Evolutionary conservation across 2,113 vertebrate genomes (phyloP).

Genomic region (Microcebus tavaratra): DNA sequence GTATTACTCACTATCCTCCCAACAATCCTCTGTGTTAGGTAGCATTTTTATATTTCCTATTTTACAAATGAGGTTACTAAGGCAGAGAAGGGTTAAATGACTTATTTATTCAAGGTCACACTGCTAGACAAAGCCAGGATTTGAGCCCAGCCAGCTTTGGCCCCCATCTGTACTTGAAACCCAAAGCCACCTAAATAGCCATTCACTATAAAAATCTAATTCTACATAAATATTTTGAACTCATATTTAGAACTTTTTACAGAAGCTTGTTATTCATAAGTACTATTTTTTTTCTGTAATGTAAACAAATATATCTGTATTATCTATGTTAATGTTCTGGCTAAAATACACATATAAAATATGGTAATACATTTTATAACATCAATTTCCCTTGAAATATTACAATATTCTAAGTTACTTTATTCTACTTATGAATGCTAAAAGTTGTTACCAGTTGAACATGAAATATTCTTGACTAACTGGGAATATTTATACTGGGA

Average conservation of each 20-base stretch:
- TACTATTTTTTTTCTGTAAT: constrained; percentile 35
- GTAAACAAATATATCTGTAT: constrained; percentile 32
- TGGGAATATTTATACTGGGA: not conserved
- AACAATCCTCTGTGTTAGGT: not conserved
- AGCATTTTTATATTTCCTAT: constrained; percentile 2
- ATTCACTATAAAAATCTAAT: constrained; percentile 4
- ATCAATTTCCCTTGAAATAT: not conserved
- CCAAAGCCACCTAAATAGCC: not conserved
- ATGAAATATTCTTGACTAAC: not conserved
- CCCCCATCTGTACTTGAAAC: not conserved
- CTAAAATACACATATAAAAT: not conserved
- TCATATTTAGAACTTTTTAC: constrained; percentile 14
- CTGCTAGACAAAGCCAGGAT: not conserved
- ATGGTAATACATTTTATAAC: not conserved
- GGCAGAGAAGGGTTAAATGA: not conserved
- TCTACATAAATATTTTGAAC: constrained; percentile 9
- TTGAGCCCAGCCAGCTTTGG: not conserved
- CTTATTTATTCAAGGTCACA: not conserved
- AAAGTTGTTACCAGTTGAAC: not conserved
- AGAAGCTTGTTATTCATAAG: not conserved
- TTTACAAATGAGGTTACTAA: not conserved
- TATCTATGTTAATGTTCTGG: not conserved
- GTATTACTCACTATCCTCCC: not conserved
- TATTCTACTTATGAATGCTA: not conserved
- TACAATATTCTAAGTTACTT: not conserved